Conservation (phyloP, 2,797 vertebrate species). For the Notamacropus eugenii region DNA sequence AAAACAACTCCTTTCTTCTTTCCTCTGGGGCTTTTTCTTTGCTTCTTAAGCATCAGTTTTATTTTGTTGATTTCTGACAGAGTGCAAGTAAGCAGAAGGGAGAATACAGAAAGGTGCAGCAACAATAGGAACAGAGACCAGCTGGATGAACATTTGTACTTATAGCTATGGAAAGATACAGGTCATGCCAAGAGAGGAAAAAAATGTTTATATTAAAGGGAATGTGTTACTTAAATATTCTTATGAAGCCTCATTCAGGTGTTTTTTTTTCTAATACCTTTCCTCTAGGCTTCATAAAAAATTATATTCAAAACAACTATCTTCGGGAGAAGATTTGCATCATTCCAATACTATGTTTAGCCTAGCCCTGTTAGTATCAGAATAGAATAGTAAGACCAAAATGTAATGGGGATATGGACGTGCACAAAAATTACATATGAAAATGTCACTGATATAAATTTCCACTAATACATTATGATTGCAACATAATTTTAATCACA, state of each 20-base stretch:
- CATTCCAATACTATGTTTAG: not conserved
- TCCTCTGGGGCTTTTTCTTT: not conserved
- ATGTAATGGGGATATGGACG: not conserved
- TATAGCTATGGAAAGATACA: not conserved
- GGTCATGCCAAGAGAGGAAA: not conserved
- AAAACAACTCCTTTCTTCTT: not conserved
- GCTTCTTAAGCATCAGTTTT: not conserved
- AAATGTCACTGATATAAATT: not conserved
- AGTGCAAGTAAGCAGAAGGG: not conserved
- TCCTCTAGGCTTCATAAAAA: not conserved
- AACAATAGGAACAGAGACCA: not conserved
- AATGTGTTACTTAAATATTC: not conserved
- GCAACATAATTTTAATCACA: not conserved
- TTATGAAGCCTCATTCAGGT: not conserved
- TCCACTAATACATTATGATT: not conserved
- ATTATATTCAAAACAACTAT: not conserved
- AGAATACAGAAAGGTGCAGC: not conserved
- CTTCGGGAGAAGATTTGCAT: not conserved
- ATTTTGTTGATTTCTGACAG: not conserved
- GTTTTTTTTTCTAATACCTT: not conserved
- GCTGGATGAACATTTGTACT: not conserved
- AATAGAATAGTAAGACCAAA: not conserved
- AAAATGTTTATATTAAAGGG: not conserved
- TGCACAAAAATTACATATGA: not conserved
- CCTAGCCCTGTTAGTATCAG: not conserved